Conservation (phyloP, 2,888 invertebrate species). For the Vandiemenella viatica region DNA sequence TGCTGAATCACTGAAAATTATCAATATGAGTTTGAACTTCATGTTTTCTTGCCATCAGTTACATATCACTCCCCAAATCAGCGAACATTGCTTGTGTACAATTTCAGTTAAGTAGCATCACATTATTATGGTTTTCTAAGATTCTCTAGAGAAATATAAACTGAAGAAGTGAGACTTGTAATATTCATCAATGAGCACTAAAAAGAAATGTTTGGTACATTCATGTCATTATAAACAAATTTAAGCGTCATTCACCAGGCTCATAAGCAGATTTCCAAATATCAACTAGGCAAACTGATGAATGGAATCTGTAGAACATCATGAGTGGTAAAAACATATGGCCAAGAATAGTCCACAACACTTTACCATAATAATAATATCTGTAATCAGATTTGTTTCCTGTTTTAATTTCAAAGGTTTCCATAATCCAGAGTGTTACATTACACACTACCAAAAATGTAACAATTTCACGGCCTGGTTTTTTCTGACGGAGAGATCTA, state of each 20-base stretch:
- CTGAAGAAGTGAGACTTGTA: no score
- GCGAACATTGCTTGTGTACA: no score
- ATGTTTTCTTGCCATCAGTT: no score
- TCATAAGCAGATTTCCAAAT: conserved; percentile 65
- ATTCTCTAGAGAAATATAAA: no score
- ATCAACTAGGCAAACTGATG: conserved; percentile 62
- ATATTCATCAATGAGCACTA: no score
- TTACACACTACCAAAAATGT: conserved; percentile 63
- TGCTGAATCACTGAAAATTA: no score
- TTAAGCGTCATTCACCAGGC: conserved; percentile 35
- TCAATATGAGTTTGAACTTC: no score
- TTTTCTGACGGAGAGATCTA: conserved; percentile 41
- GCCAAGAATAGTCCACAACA: conserved; percentile 54
- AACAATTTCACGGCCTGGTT: conserved; percentile 59
- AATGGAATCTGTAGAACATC: conserved; percentile 65
- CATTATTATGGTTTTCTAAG: no score
- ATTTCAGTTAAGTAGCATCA: no score
- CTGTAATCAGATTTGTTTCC: conserved; percentile 37
- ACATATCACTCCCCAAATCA: no score
- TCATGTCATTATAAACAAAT: no score
- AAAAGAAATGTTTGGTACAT: no score
- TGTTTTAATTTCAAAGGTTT: conserved; percentile 50
- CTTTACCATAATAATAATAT: conserved; percentile 52
- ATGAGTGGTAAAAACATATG: conserved; percentile 58
- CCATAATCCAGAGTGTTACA: conserved; percentile 60